A percentile compares a stretch with the other conserved stretches of the same genome.
Conservation (phyloP, 2,888 invertebrate species). For the Adelphocoris suturalis region DNA sequence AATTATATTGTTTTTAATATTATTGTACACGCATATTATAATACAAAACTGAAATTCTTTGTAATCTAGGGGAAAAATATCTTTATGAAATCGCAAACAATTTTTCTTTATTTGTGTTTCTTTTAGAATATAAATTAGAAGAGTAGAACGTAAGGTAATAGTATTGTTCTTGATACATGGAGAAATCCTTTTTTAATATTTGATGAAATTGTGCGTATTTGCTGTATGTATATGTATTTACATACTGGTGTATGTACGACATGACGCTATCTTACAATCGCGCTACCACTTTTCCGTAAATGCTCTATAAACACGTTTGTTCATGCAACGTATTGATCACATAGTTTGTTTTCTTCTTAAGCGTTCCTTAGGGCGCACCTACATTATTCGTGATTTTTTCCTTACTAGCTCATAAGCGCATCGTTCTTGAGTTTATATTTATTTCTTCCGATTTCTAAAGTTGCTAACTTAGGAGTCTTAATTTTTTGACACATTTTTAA, state of each 20-base stretch:
- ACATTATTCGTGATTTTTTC: slow-evolving; percentile 38
- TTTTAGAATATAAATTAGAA: slow-evolving; percentile 15
- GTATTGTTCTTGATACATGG: slow-evolving; percentile 36
- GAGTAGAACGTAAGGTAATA: slow-evolving; percentile 48
- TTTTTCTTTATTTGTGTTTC: slow-evolving; percentile 47
- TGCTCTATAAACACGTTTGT: slow-evolving; percentile 8
- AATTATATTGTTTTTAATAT: slow-evolving; percentile 7
- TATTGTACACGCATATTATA: neutral
- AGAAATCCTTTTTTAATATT: slow-evolving; percentile 42
- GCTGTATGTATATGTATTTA: neutral
- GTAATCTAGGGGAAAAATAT: neutral
- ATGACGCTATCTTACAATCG: slow-evolving; percentile 21
- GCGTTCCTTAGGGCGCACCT: slow-evolving; percentile 59
- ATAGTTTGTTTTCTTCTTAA: neutral
- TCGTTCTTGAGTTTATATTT: slow-evolving; percentile 15
- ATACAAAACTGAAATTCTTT: neutral
- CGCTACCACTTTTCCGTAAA: slow-evolving; percentile 37
- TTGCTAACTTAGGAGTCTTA: neutral
- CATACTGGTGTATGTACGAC: neutral
- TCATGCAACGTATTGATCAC: slow-evolving; percentile 7
- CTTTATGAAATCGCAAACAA: neutral
- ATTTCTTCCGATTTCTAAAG: neutral
- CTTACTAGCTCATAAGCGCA: slow-evolving; percentile 1
- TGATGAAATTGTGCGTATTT: slow-evolving; percentile 22
- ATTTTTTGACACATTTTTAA: neutral